Percentiles rank a stretch among this genome's conserved stretches.
phyloP scores from a whole-genome alignment of 2,888 invertebrate genomes.

The Micropterix aruncella region DNA sequence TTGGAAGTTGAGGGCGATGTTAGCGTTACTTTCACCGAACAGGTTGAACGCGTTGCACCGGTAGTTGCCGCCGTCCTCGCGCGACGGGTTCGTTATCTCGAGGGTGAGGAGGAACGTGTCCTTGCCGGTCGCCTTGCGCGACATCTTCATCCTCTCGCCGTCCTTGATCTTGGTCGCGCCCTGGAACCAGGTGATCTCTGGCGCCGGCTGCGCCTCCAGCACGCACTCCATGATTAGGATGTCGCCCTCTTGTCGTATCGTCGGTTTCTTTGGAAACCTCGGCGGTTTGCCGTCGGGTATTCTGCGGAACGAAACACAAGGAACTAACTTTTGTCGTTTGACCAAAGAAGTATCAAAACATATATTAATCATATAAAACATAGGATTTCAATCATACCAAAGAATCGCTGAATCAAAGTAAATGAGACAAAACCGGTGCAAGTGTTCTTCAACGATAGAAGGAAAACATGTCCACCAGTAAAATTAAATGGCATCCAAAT shows the following conservation, averaged over 20 bases:
- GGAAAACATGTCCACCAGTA: too few species aligned
- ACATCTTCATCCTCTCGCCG: slow-evolving; percentile 80
- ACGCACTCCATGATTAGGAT: slow-evolving; percentile 90
- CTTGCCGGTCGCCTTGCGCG: slow-evolving; percentile 75
- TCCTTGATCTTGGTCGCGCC: slow-evolving; percentile 73
- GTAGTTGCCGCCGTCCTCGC: slow-evolving; percentile 96
- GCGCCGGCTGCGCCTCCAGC: slow-evolving; percentile 88
- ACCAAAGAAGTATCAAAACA: slow-evolving; percentile 2
- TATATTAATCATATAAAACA: slow-evolving; percentile 1
- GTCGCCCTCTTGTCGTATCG: slow-evolving; percentile 88
- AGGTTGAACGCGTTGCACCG: slow-evolving; percentile 98
- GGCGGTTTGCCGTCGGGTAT: slow-evolving; percentile 93
- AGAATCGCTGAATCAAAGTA: too few species aligned
- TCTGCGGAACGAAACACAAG: slow-evolving; percentile 48
- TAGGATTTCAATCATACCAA: background rate
- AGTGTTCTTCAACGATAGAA: too few species aligned
- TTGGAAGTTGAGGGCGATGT: slow-evolving; percentile 99
- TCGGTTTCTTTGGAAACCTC: slow-evolving; percentile 93
- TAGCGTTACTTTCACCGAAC: slow-evolving; percentile 98
- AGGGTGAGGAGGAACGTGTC: slow-evolving; percentile 85
- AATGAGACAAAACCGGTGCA: too few species aligned
- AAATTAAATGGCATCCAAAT: too few species aligned
- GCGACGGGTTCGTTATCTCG: slow-evolving; percentile 90
- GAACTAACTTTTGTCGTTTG: slow-evolving; percentile 1
- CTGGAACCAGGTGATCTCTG: slow-evolving; percentile 93